Evolutionary conservation across 1,140 invertebrate genomes (phyloP).

Genomic region (Pseudomyrmex sp.): DNA sequence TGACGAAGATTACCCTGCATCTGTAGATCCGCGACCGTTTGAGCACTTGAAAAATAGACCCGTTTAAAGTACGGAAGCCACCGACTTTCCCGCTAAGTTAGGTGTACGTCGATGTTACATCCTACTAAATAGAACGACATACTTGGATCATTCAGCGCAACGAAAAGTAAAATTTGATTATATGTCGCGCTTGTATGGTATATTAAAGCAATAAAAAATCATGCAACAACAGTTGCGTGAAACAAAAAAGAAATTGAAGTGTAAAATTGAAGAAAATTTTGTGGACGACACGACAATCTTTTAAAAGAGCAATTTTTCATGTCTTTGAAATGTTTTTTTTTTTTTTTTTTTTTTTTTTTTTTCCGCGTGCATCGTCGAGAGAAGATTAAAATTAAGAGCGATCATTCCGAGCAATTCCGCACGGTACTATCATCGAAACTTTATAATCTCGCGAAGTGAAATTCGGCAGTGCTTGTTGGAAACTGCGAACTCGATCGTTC

Average conservation of each 20-base stretch:
- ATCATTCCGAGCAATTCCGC: not conserved
- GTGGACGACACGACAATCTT: no score
- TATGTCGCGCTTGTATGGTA: not conserved
- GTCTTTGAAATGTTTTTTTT: no score
- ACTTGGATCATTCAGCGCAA: not conserved
- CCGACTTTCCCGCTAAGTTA: constrained; percentile 36
- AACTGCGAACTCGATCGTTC: not conserved
- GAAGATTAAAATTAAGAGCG: not conserved
- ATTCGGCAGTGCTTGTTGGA: not conserved
- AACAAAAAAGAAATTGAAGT: not conserved
- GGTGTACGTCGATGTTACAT: not conserved
- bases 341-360: no score
- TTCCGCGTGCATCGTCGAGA: not conserved
- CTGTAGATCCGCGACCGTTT: constrained; percentile 55
- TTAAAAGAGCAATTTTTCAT: no score
- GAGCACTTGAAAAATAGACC: constrained; percentile 63
- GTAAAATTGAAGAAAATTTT: not conserved
- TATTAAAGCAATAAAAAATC: not conserved
- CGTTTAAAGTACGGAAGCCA: constrained; percentile 15
- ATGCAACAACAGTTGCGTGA: not conserved
- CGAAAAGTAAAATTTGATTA: not conserved
- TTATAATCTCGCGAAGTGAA: not conserved
- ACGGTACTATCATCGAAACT: not conserved
- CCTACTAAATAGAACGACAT: not conserved
- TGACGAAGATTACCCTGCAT: constrained; percentile 69